phyloP scores from a whole-genome alignment of 1,140 invertebrate species.

The Camponotus pennsylvanicus region DNA sequence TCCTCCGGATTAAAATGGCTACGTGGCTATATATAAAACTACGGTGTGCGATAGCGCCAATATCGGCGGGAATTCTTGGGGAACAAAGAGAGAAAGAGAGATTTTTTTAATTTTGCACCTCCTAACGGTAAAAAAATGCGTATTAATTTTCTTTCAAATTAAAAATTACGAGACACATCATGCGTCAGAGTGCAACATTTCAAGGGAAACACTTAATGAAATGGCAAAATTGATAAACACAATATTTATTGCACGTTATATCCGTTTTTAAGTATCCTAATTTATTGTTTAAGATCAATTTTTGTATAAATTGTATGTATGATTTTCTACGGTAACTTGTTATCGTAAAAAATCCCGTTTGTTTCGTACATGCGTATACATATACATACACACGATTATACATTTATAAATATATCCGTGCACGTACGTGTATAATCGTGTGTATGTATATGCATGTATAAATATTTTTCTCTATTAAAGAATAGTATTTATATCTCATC shows the following conservation, averaged over 20 bases:
- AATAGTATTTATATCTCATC: slow-evolving; percentile 10
- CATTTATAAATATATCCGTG: too few species aligned
- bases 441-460: too few species aligned
- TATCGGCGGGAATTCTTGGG: not conserved
- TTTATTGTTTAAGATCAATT: not conserved
- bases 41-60: not conserved
- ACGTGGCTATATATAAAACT: not conserved
- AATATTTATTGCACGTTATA: not conserved
- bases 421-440: too few species aligned
- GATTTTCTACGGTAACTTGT: slow-evolving; percentile 19
- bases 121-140: not conserved
- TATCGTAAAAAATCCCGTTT: slow-evolving; percentile 31
- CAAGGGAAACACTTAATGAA: not conserved
- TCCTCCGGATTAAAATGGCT: slow-evolving; percentile 22
- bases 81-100: not conserved
- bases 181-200: too few species aligned
- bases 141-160: not conserved
- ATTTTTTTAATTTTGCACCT: not conserved
- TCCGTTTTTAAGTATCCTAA: not conserved
- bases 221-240: not conserved
- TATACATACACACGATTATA: too few species aligned
- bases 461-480: slow-evolving; percentile 40
- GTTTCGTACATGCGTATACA: not conserved
- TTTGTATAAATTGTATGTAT: not conserved
- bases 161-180: not conserved